Percentiles rank a stretch among this genome's conserved stretches.
phyloP scores from a whole-genome alignment of 2,888 invertebrate genomes.

The Cinara cedri region DNA sequence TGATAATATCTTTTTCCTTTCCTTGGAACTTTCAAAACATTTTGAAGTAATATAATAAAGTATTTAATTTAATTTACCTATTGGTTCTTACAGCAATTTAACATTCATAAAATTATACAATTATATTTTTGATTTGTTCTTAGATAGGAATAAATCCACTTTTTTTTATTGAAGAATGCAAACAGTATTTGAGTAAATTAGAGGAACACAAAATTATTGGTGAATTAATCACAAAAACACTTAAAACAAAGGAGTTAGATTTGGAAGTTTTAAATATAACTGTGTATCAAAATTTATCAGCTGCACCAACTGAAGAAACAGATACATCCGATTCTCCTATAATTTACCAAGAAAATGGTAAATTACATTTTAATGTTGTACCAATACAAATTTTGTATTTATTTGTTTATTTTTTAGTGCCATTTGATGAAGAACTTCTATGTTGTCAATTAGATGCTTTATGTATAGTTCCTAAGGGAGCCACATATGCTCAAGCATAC shows the following conservation, averaged over 20 bases:
- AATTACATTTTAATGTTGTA: background rate
- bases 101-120: background rate
- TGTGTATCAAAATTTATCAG: slow-evolving; percentile 52
- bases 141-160: slow-evolving; percentile 48
- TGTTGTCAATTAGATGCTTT: slow-evolving; percentile 42
- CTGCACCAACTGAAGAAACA: background rate
- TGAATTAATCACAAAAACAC: slow-evolving; percentile 23
- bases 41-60: background rate
- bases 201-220: slow-evolving; percentile 22
- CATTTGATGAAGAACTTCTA: slow-evolving; percentile 37
- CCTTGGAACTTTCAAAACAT: background rate
- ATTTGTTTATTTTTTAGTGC: slow-evolving; percentile 25
- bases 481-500: slow-evolving; percentile 26
- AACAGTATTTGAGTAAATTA: slow-evolving; percentile 35
- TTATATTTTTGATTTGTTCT: slow-evolving; percentile 7
- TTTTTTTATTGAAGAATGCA: slow-evolving; percentile 41
- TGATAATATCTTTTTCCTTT: no score
- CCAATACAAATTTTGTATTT: background rate
- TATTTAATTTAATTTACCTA: background rate
- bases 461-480: slow-evolving; percentile 22
- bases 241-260: slow-evolving; percentile 3
- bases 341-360: slow-evolving; percentile 47
- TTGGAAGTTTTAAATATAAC: slow-evolving; percentile 46
- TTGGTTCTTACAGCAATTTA: background rate
- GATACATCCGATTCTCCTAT: slow-evolving; percentile 45